Conservation (phyloP, 2,797 vertebrate genomes). For the Acridotheres tristis region DNA sequence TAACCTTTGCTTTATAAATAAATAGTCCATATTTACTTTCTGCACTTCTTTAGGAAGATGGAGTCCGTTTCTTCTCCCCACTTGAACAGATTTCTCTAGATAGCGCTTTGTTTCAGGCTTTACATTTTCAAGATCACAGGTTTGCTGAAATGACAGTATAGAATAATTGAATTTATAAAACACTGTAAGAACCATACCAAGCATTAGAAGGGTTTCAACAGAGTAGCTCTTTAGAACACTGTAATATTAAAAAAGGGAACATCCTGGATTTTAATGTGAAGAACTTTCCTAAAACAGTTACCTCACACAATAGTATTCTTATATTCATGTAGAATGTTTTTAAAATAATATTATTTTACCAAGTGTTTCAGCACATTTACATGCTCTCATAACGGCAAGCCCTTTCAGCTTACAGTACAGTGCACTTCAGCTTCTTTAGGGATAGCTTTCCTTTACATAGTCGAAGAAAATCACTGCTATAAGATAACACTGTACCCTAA, state of each 20-base stretch:
- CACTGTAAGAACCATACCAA: neutral
- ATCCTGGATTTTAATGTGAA: neutral
- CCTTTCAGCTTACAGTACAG: neutral
- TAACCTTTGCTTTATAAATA: neutral
- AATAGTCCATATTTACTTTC: constrained; percentile 78
- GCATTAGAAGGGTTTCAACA: neutral
- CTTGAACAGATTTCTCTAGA: constrained; percentile 86
- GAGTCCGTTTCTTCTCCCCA: constrained; percentile 89
- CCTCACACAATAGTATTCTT: neutral
- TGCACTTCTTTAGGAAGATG: constrained; percentile 88
- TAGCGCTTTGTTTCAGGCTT: constrained; percentile 87
- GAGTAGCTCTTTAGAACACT: neutral
- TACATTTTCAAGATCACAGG: constrained; percentile 71
- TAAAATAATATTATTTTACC: neutral
- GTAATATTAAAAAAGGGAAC: neutral
- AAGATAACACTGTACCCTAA: neutral
- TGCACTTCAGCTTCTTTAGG: neutral
- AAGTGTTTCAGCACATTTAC: neutral
- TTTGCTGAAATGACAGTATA: constrained; percentile 80
- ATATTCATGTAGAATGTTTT: neutral
- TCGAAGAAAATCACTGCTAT: neutral
- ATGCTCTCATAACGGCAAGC: neutral
- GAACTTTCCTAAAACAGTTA: neutral
- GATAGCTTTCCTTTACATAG: neutral
- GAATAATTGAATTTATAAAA: neutral